phyloP scores from a whole-genome alignment of 2,888 invertebrate species.

The Strigamia maritima region DNA sequence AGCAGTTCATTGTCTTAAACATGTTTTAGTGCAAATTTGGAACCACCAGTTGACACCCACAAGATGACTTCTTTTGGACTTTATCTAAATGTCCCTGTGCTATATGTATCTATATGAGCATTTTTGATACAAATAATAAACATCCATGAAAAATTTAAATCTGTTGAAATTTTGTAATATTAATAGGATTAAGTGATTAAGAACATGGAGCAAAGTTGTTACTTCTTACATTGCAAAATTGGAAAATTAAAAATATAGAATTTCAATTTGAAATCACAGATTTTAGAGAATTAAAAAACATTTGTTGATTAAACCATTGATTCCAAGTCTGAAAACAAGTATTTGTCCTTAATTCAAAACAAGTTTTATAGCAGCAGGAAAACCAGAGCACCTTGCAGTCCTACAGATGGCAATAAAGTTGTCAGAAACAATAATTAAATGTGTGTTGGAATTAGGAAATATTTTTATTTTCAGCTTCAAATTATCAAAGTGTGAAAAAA shows the following conservation, averaged over 20 bases:
- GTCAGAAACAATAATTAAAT: not conserved
- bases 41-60: no score
- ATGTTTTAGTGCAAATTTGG: no score
- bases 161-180: not conserved
- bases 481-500: no score
- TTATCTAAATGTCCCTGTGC: no score
- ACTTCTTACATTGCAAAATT: not conserved
- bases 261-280: no score
- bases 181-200: not conserved
- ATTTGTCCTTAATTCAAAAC: not conserved
- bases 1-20: no score
- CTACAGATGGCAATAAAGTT: not conserved
- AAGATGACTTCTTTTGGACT: no score
- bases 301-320: not conserved
- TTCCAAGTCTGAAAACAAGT: not conserved
- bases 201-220: not conserved
- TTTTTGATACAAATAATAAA: no score
- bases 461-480: no score
- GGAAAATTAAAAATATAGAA: not conserved
- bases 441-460: not conserved
- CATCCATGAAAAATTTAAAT: not conserved
- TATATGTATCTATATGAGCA: no score
- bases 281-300: no score
- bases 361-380: not conserved
- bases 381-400: slow-evolving; percentile 15